Evolutionary conservation across 2,113 vertebrate genomes (phyloP).

Genomic region (Bubo scandiacus): DNA sequence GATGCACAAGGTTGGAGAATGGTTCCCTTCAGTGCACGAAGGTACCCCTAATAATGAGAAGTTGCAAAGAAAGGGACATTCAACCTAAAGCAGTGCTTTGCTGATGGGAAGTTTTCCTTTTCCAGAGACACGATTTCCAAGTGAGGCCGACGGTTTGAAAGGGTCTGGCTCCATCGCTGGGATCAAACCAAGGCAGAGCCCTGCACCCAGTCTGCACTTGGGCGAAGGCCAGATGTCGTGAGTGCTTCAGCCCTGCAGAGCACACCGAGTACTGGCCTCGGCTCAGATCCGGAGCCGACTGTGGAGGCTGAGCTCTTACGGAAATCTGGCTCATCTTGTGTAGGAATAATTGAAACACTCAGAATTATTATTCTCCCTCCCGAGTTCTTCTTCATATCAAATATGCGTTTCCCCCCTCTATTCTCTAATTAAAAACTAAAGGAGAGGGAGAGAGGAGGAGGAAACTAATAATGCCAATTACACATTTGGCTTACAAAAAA

Average conservation of each 20-base stretch:
- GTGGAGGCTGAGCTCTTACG: background rate
- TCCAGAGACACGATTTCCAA: background rate
- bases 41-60: background rate
- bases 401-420: background rate
- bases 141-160: rapidly evolving
- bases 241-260: background rate
- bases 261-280: background rate
- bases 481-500: slow-evolving; percentile 40
- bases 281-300: background rate
- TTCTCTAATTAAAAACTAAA: slow-evolving; percentile 55
- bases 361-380: background rate
- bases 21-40: background rate
- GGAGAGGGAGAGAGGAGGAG: slow-evolving; percentile 19
- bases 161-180: background rate
- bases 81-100: background rate
- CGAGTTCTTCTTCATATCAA: background rate
- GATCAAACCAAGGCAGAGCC: background rate
- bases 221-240: background rate
- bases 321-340: background rate
- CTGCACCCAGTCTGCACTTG: background rate
- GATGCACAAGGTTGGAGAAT: rapidly evolving
- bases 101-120: background rate
- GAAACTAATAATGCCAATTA: slow-evolving; percentile 54
- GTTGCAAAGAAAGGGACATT: background rate
- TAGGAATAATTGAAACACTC: slow-evolving; percentile 20